Conservation (phyloP, 2,888 invertebrate genomes). For the Acrobasis consociella region DNA sequence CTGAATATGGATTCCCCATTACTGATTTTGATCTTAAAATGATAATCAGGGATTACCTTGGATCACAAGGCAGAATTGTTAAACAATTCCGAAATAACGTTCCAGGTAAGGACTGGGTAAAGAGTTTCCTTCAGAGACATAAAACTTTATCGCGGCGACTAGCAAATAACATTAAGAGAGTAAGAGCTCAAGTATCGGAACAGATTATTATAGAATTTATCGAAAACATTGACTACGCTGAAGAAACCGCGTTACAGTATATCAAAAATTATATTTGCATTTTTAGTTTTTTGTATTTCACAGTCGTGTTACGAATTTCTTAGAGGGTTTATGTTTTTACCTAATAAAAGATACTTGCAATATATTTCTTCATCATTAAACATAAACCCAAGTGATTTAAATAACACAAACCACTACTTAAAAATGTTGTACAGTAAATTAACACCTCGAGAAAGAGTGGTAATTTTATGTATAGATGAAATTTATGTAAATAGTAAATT, state of each 20-base stretch:
- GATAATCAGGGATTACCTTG: conserved; percentile 21
- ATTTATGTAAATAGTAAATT: too few species aligned
- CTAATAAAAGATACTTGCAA: too few species aligned
- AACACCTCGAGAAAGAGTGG: too few species aligned
- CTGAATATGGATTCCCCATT: conserved; percentile 29
- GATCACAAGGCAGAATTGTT: conserved; percentile 4
- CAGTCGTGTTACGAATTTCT: neutral
- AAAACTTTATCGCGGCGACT: neutral
- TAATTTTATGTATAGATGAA: too few species aligned
- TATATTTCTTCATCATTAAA: too few species aligned
- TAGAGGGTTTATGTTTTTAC: neutral
- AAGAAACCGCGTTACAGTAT: conserved; percentile 8
- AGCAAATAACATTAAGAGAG: neutral
- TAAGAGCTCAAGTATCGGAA: too few species aligned
- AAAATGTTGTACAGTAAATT: too few species aligned
- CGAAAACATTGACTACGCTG: conserved; percentile 11
- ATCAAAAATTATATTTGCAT: neutral
- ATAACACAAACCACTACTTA: too few species aligned
- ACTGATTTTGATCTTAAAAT: conserved; percentile 27
- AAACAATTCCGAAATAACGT: conserved; percentile 12
- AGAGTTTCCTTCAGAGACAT: neutral
- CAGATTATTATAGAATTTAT: conserved; percentile 5
- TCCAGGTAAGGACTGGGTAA: conserved; percentile 4
- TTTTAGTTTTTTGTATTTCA: neutral
- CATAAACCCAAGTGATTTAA: too few species aligned